phyloP scores from a whole-genome alignment of 2,797 vertebrate species.

The Calcarius lapponicus region DNA sequence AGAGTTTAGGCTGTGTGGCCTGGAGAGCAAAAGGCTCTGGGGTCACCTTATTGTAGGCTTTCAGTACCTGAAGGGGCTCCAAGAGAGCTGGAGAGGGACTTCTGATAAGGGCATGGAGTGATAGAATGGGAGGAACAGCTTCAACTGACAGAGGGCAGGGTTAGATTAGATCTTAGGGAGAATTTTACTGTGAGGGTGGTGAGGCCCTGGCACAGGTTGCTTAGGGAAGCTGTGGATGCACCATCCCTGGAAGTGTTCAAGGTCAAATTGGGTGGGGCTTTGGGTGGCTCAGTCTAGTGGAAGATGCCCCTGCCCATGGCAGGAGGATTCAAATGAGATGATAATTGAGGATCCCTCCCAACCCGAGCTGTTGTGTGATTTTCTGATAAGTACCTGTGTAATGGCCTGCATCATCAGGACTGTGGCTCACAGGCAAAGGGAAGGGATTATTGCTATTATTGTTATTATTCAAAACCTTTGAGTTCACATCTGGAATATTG shows the following conservation, averaged over 20 bases:
- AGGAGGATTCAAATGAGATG: background rate
- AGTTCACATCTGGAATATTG: background rate
- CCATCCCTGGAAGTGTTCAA: background rate
- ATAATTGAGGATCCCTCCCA: background rate
- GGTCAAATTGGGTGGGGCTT: background rate
- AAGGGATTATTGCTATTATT: background rate
- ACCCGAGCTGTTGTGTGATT: background rate
- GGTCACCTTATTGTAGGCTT: fast-evolving
- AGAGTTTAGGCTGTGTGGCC: background rate
- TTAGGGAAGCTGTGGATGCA: background rate
- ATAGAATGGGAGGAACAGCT: fast-evolving
- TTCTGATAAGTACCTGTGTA: background rate
- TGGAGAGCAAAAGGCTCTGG: background rate
- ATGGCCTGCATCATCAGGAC: background rate
- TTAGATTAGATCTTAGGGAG: background rate
- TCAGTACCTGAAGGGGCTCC: background rate
- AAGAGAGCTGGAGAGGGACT: background rate
- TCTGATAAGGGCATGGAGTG: background rate
- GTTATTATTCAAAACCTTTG: background rate
- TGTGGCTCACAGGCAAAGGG: background rate
- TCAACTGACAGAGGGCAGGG: background rate
- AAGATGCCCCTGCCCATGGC: background rate
- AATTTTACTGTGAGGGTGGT: background rate
- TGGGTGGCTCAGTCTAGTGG: background rate
- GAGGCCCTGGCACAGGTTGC: background rate